Evolutionary conservation across 1,140 invertebrate genomes (phyloP).

Genomic region (Theocolax elegans): DNA sequence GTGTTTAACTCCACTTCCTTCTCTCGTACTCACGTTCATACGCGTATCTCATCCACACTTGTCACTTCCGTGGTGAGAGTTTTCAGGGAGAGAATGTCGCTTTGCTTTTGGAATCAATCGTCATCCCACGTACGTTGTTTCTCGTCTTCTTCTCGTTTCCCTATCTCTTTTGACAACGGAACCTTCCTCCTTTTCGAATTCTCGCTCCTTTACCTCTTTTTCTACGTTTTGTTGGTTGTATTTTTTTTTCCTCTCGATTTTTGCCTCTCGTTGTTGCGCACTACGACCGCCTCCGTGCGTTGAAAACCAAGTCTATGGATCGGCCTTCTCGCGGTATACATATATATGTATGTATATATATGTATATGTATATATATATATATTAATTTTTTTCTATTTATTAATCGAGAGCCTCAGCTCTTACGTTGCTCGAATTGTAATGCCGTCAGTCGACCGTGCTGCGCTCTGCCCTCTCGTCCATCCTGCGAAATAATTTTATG

Average conservation of each 20-base stretch:
- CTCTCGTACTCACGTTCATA: conserved; percentile 43
- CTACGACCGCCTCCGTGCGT: conserved; percentile 21
- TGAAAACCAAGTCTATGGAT: conserved; percentile 23
- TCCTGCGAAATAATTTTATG: conserved; percentile 55
- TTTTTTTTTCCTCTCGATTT: conserved; percentile 3
- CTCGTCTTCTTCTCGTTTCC: not conserved
- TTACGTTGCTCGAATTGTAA: conserved; percentile 33
- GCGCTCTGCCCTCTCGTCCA: conserved; percentile 66
- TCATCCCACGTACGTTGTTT: conserved; percentile 30
- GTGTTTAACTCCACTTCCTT: conserved; percentile 45
- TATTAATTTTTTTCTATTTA: conserved; percentile 22
- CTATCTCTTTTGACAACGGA: too few species aligned
- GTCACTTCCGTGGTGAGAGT: conserved; percentile 42
- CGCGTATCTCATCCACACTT: conserved; percentile 42
- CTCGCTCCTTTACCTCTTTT: conserved; percentile 39
- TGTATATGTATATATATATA: not conserved
- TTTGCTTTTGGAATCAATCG: conserved; percentile 42
- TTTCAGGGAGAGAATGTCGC: conserved; percentile 2
- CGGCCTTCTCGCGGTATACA: conserved; percentile 8
- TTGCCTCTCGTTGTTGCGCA: not conserved
- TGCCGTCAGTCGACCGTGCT: conserved; percentile 64
- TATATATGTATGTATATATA: conserved; percentile 9
- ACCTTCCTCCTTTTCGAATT: too few species aligned
- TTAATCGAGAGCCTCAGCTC: conserved; percentile 26
- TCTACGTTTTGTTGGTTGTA: conserved; percentile 41